phyloP scores from a whole-genome alignment of 2,888 invertebrate genomes.

The Drosophila eohydei region DNA sequence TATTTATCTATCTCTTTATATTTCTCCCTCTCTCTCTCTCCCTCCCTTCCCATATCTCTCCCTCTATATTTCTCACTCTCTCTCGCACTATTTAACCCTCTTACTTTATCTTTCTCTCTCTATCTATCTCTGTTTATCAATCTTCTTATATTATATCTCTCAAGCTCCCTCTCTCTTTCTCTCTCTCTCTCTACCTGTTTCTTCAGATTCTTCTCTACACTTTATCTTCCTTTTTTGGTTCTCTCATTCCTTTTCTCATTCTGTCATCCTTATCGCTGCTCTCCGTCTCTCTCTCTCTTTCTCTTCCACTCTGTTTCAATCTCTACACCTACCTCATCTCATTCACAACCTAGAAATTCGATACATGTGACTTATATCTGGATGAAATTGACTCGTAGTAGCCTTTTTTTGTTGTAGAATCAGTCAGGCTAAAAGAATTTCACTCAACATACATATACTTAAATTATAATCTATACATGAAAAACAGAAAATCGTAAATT shows the following conservation, averaged over 20 bases:
- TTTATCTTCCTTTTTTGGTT: neutral
- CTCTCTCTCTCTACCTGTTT: neutral
- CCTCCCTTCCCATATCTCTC: too few species aligned
- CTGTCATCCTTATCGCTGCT: too few species aligned
- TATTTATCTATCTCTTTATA: too few species aligned
- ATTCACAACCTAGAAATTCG: neutral
- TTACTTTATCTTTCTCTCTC: too few species aligned
- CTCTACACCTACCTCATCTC: too few species aligned
- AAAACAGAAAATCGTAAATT: constrained; percentile 26
- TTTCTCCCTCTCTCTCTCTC: too few species aligned
- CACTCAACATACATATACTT: constrained; percentile 15
- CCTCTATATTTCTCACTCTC: too few species aligned
- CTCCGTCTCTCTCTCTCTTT: neutral
- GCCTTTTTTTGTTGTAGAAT: constrained; percentile 10
- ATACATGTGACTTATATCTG: neutral
- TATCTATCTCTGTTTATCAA: too few species aligned
- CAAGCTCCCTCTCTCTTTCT: too few species aligned
- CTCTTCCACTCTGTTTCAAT: neutral
- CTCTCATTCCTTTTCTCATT: neutral
- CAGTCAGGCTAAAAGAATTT: constrained; percentile 18
- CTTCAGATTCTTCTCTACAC: neutral
- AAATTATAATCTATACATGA: constrained; percentile 16
- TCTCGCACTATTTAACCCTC: too few species aligned
- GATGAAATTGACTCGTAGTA: neutral
- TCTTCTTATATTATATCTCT: too few species aligned